Conservation (phyloP, 2,797 vertebrate genomes). For the Eleutherodactylus coqui region DNA sequence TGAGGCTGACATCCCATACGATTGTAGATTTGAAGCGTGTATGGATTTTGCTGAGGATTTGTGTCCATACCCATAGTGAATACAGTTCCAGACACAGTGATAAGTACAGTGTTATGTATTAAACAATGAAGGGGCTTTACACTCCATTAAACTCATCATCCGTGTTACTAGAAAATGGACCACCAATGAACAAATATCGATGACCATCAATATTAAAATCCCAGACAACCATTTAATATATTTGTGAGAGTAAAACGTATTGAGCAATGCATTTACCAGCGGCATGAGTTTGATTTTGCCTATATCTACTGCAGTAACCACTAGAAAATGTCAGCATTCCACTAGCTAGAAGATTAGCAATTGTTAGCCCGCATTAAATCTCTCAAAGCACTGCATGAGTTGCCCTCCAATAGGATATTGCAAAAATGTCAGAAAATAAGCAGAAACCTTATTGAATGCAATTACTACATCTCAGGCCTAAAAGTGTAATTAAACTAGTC, state of each 20-base stretch:
- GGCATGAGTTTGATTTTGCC: neutral
- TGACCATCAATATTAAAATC: neutral
- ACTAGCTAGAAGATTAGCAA: neutral
- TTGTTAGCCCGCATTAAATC: slow-evolving; percentile 8
- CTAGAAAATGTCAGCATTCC: neutral
- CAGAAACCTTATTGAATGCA: slow-evolving; percentile 24
- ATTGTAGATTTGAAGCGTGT: too few species aligned
- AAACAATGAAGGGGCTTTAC: too few species aligned
- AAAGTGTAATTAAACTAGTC: slow-evolving; percentile 35
- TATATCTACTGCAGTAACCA: neutral
- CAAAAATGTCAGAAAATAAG: slow-evolving; percentile 23
- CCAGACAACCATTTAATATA: too few species aligned
- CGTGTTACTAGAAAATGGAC: too few species aligned
- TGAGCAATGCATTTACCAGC: too few species aligned
- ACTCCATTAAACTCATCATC: too few species aligned
- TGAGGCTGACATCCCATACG: too few species aligned
- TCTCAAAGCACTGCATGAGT: neutral
- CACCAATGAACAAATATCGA: too few species aligned
- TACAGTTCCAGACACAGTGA: neutral
- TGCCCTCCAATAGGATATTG: neutral
- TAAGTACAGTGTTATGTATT: neutral
- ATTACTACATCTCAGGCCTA: slow-evolving; percentile 31
- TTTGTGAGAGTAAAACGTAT: too few species aligned
- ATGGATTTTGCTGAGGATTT: too few species aligned
- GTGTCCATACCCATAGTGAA: too few species aligned